These are phyloP conservation scores for Drosophila leontia DNA, from an alignment of 1,140 invertebrate species.

Conservation along the genomic window DNA sequence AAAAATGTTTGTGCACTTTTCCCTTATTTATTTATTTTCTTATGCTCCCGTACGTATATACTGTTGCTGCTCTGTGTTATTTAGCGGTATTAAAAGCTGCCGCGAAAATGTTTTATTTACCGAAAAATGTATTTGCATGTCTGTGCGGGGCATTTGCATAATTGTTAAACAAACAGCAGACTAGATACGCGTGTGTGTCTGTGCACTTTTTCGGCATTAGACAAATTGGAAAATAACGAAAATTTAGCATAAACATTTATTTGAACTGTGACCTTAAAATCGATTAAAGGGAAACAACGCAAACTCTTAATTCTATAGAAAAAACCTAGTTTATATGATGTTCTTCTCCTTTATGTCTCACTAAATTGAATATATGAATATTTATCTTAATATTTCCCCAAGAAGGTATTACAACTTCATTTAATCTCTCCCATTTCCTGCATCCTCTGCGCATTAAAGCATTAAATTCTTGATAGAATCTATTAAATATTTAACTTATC, in stretches of 20 bases:
- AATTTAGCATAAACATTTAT: neutral
- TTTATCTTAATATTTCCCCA: neutral
- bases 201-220: conserved; percentile 27
- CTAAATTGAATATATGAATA: neutral
- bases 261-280: neutral
- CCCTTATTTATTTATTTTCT: conserved; percentile 45
- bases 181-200: conserved; percentile 13
- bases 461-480: conserved; percentile 51
- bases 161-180: conserved; percentile 47
- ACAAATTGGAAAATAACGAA: conserved; percentile 23
- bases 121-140: conserved; percentile 61
- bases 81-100: conserved; percentile 48
- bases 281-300: neutral
- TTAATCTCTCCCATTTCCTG: conserved; percentile 13
- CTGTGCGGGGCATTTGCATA: conserved; percentile 65
- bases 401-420: neutral
- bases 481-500: conserved; percentile 64
- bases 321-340: neutral
- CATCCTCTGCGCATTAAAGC: neutral
- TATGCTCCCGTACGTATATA: conserved; percentile 39
- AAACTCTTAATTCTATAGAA: neutral
- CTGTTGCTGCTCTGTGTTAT: conserved; percentile 37
- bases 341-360: too few species aligned
- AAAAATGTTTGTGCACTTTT: conserved; percentile 45
- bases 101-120: conserved; percentile 60